phyloP scores from a whole-genome alignment of 2,797 vertebrate species.

The Huso huso region DNA sequence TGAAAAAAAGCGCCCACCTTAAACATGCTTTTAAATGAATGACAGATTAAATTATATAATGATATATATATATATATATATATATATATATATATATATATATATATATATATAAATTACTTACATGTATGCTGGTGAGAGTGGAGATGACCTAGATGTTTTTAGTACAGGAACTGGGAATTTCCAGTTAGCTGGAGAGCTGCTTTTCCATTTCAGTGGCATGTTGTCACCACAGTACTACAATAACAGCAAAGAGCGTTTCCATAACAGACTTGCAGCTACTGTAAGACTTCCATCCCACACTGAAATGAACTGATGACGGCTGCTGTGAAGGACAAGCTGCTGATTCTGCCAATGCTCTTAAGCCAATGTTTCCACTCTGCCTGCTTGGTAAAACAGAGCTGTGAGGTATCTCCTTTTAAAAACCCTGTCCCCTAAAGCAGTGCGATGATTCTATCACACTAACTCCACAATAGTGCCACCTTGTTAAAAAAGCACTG shows the following conservation, averaged over 20 bases:
- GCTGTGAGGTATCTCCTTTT: constrained; percentile 58
- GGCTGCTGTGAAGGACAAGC: constrained; percentile 46
- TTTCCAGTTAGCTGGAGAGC: constrained; percentile 99
- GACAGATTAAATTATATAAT: too few species aligned
- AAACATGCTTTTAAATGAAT: constrained; percentile 13
- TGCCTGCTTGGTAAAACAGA: constrained; percentile 41
- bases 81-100: too few species aligned
- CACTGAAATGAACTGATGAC: constrained; percentile 59
- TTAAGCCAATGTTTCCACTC: constrained; percentile 54
- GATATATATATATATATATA: too few species aligned
- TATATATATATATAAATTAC: constrained; percentile 39
- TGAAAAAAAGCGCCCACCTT: neutral
- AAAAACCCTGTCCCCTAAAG: constrained; percentile 64
- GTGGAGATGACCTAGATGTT: constrained; percentile 95
- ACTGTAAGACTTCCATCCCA: constrained; percentile 80
- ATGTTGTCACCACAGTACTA: constrained; percentile 96
- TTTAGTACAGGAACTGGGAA: constrained; percentile 99
- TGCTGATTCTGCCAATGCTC: constrained; percentile 54
- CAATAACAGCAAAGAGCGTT: constrained; percentile 86
- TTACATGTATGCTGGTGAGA: constrained; percentile 97
- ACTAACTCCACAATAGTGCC: constrained; percentile 81
- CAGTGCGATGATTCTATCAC: constrained; percentile 54
- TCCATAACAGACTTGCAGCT: constrained; percentile 86
- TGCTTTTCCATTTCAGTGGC: constrained; percentile 99
- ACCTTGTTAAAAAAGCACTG: constrained; percentile 73